phyloP scores from a whole-genome alignment of 2,113 vertebrate genomes.

The Oreochromis niloticus region DNA sequence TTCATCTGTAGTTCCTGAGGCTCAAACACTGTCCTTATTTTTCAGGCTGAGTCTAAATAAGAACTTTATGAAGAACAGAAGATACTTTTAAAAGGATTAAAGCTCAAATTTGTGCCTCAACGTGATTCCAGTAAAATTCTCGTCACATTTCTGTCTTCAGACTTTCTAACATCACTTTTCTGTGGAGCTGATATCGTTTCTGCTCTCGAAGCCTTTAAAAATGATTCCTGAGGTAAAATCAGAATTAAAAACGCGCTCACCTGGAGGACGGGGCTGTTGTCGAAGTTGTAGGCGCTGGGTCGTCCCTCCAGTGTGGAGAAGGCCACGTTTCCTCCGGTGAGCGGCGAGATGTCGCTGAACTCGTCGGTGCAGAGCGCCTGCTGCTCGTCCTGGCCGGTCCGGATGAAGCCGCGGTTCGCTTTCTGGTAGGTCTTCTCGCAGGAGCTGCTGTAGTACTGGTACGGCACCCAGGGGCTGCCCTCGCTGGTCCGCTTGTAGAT shows the following conservation, averaged over 20 bases:
- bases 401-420: conserved; percentile 82
- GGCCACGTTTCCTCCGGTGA: conserved; percentile 93
- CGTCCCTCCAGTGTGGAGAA: conserved; percentile 94
- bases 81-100: neutral
- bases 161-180: neutral
- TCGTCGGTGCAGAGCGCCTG: conserved; percentile 93
- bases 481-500: conserved; percentile 90
- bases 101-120: neutral
- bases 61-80: neutral
- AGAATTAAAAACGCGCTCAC: conserved; percentile 41
- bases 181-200: neutral
- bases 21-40: accelerated
- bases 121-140: accelerated
- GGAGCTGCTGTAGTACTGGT: conserved; percentile 97
- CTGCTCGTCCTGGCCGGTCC: conserved; percentile 89
- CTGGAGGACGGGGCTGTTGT: conserved; percentile 93
- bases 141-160: neutral
- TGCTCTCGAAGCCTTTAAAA: neutral
- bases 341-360: conserved; percentile 97
- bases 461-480: conserved; percentile 85
- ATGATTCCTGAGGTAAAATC: accelerated
- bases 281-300: conserved; percentile 95
- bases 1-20: accelerated
- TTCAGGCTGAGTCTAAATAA: neutral
- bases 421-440: conserved; percentile 92